phyloP scores from a whole-genome alignment of 1,140 invertebrate species.

The Muscidifurax raptorellus region DNA sequence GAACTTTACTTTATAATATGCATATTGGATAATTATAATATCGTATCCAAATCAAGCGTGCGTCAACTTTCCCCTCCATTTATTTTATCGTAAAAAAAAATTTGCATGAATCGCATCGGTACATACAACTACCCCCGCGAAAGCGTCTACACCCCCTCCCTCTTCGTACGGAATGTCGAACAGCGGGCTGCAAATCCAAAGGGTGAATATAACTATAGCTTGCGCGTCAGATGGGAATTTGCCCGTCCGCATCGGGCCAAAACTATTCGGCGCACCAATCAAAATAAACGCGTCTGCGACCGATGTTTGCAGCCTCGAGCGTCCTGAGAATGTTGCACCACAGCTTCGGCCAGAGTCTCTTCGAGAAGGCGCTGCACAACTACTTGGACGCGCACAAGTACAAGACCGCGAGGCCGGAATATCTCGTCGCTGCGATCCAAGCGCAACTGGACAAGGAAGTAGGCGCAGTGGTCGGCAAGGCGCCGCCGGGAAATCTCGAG shows the following conservation, averaged over 20 bases:
- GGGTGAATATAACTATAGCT: not conserved
- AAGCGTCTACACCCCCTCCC: too few species aligned
- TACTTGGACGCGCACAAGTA: conserved; percentile 76
- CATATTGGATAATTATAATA: too few species aligned
- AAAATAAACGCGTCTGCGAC: not conserved
- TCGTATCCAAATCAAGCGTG: too few species aligned
- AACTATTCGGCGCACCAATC: not conserved
- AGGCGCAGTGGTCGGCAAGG: not conserved
- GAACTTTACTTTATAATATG: conserved; percentile 39
- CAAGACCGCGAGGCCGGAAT: conserved; percentile 76
- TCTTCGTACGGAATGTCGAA: too few species aligned
- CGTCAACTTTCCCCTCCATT: too few species aligned
- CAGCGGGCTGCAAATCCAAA: too few species aligned
- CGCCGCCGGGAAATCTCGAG: not conserved
- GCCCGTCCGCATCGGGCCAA: not conserved
- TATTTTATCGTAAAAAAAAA: too few species aligned
- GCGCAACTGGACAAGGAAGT: conserved; percentile 48
- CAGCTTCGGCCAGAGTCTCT: conserved; percentile 80
- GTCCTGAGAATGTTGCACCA: conserved; percentile 86
- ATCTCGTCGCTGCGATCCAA: conserved; percentile 79
- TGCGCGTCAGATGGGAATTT: not conserved
- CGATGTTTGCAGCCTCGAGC: conserved; percentile 74
- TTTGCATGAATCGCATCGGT: too few species aligned
- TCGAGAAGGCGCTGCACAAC: conserved; percentile 77
- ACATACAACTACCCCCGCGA: too few species aligned